Conservation (phyloP, 2,797 vertebrate species). For the Peromyscus eremicus region DNA sequence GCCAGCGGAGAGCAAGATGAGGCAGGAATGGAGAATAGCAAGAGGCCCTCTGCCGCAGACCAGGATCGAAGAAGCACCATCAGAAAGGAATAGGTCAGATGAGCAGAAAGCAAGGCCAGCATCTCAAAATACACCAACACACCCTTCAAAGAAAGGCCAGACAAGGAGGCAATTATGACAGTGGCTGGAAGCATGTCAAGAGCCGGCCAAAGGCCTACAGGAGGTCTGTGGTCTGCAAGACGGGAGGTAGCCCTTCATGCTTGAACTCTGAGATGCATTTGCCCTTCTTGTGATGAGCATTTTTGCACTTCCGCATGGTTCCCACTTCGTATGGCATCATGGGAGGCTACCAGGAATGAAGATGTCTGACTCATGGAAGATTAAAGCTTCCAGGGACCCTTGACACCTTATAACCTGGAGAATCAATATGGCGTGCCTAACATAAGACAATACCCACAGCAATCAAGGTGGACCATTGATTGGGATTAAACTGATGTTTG, state of each 20-base stretch:
- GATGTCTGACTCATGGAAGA: neutral
- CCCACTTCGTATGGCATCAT: neutral
- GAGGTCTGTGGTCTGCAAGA: neutral
- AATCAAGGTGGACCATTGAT: neutral
- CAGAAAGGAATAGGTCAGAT: neutral
- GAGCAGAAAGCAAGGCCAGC: neutral
- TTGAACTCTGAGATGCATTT: neutral
- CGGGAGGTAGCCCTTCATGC: neutral
- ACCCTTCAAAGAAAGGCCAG: neutral
- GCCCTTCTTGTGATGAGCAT: neutral
- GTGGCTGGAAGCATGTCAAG: neutral
- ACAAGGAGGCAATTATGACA: neutral
- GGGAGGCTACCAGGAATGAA: neutral
- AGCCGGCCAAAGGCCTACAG: neutral
- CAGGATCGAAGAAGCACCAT: neutral
- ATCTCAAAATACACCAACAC: neutral
- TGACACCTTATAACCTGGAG: neutral
- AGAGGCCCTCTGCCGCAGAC: neutral
- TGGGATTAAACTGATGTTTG: neutral
- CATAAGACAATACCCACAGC: neutral
- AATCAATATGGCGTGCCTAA: neutral
- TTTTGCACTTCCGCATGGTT: neutral
- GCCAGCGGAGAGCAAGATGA: slow-evolving; percentile 49
- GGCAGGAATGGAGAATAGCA: slow-evolving; percentile 46
- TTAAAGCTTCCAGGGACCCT: neutral